Conservation (phyloP, 2,888 invertebrate genomes). For the Andrena camellia region DNA sequence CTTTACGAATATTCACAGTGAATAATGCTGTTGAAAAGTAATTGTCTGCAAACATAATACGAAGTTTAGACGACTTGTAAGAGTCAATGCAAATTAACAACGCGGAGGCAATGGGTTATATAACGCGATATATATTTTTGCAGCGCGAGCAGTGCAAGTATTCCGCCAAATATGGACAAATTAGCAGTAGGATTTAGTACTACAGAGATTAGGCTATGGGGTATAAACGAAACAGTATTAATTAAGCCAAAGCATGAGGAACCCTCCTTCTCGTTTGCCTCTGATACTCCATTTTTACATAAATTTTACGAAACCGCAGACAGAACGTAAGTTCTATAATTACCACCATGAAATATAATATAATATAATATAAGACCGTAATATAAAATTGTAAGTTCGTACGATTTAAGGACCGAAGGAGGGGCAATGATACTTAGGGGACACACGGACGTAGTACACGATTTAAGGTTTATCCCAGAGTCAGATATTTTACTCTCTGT, state of each 20-base stretch:
- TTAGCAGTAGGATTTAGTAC: slow-evolving; percentile 90
- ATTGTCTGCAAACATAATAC: slow-evolving; percentile 69
- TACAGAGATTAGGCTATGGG: slow-evolving; percentile 90
- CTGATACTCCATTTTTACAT: slow-evolving; percentile 83
- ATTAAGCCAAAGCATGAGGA: slow-evolving; percentile 78
- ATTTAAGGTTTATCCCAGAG: slow-evolving; percentile 88
- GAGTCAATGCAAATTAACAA: neutral
- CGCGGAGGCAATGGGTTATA: too few species aligned
- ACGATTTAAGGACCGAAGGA: slow-evolving; percentile 85
- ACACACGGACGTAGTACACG: slow-evolving; percentile 91
- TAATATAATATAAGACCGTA: slow-evolving; percentile 2
- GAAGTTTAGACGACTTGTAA: neutral
- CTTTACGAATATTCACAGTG: slow-evolving; percentile 91
- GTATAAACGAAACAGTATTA: slow-evolving; percentile 86
- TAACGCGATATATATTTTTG: slow-evolving; percentile 17
- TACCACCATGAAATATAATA: neutral
- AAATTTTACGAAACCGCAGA: slow-evolving; percentile 82
- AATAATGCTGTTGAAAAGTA: slow-evolving; percentile 89
- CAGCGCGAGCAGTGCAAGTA: slow-evolving; percentile 88
- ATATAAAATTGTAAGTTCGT: slow-evolving; percentile 1
- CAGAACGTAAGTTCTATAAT: slow-evolving; percentile 85
- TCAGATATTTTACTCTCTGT: slow-evolving; percentile 90
- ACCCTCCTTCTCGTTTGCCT: slow-evolving; percentile 86
- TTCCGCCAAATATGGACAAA: slow-evolving; percentile 88
- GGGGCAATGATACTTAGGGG: slow-evolving; percentile 89